Base-by-base conservation (phyloP, 2,797 vertebrate species). In the Hirundo rustica region DNA sequence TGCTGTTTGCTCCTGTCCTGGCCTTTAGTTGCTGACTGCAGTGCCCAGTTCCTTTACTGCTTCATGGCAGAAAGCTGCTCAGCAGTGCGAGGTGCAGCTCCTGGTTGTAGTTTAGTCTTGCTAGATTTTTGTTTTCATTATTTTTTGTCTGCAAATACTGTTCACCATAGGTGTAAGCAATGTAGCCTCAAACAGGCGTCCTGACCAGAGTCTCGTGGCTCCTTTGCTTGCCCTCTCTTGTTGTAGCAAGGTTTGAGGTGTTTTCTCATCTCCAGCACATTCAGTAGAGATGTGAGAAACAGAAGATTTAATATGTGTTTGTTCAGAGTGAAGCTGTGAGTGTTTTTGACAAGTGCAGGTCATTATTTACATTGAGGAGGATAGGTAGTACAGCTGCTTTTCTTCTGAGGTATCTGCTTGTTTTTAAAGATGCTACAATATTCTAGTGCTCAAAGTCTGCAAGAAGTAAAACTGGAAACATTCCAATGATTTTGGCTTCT, bases 101-200 rank as follows among this genome's bases (percentile, higher is more conserved):
- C 14, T 40, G 7, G 0, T 19, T 66, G 3, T 10, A 66, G 29
- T 32, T 36, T 11, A 10, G 11, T 44, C 12, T 67, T 70, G 40
- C 13, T 73, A 15, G 21, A 8, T 34, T 66, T 66, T 23, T 30
- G 9, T 60, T 73, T 73, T 42, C 11, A 3, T 19, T 32, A 11
- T 4, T 66, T 88, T 93, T 67, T 47, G 13, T 58, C 21, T 85
- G 79, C 38, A 64, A 76, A 65, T 71, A 6, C 11, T 74, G 26
- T 57, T 94, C 10, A 5, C 19, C 9, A 6, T 36, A 11, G 0
- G 0, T 36, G 2, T 18, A 45, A 85, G 21, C n/a, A 40, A 0
- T 9, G 25, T 36, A 26, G 40, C 29, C 23, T 75, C 57, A 50
- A 48, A 19, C 38, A 38, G 38, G 11, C 5, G 11, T 60, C 47